Evolutionary conservation across 2,113 vertebrate species (phyloP), one percentile per base, ranked within the genome.

Genomic region (Rhombomys opimus): DNA sequence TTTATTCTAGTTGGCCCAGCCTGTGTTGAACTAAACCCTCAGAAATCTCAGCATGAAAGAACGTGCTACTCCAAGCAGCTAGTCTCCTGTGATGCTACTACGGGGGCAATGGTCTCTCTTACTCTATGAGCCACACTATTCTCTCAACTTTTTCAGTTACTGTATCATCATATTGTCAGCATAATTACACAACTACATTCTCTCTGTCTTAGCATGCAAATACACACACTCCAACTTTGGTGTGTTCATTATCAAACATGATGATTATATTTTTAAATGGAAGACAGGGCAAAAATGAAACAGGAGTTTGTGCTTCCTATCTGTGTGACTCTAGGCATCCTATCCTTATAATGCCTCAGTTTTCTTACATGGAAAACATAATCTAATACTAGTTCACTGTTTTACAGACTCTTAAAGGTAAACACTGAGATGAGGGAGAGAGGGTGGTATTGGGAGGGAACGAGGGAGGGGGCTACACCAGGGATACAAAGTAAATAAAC

Each of bases 191-290:
- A 41, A 22, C 63, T 72, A 67, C 20, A 52, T 63, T 41, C 50
- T 46, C 52, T 89, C 32, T 93, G 89, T 92, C 30, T 59, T 38
- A 80, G 52, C 18, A 91, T 22, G 87, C 7, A 84, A 77, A 92
- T 27, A 32, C 30, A 91, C 8, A 65, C 17, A 46, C 41, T 70
- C 75, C 18, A 90, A 78, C 11, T 90, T 25, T 22, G 67, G 32
- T 38, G 17, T 52, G 5, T 84, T 38, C 63, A 23, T 22, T 68
- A 50, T 35, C 50, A 95, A 68, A 67, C 12, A 61, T 87, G 38
- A 72, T 52, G 85, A 32, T 2, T 65, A 70, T 50, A 75, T 59
- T 90, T 94, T 94, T 94, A 93, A 93, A 30, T 54, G 7, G 77
- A 92, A 84, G 89, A 5, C 20, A 52, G 2, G 12, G 63, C 0